Base-by-base conservation (phyloP, 2,797 vertebrate genomes). In the Peromyscus melanophrys region DNA sequence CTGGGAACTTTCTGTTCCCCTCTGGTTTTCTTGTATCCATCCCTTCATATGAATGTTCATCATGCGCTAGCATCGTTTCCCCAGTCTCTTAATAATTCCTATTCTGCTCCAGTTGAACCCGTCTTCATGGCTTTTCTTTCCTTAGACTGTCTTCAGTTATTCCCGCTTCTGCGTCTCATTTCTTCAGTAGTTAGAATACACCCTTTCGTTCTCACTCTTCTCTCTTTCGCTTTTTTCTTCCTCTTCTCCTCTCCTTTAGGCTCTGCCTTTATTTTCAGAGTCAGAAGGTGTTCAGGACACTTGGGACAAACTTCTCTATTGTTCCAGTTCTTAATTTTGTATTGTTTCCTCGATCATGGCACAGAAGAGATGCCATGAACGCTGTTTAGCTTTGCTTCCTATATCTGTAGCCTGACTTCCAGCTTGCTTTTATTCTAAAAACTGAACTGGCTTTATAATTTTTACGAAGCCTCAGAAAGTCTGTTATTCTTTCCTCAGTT, bases 341-440 rank as follows among this genome's bases (percentile, higher is more conserved):
- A 99, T 98, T 99, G 97, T 99, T 99, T 76, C 99, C 99, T 77
- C 99, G 99, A 99, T 99, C 99, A 99, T 99, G 86, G 99, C 99
- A 94, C 99, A 99, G 88, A 99, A 99, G 96, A 99, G 97, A 6
- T 99, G 99, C 82, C 99, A 98, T 6, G 97, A 90, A 65, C 98
- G 97, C 98, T 99, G 99, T 96, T 99, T 99, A 21, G 98, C 97
- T 97, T 99, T 99, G 91, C 97, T 98, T 10, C 98, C 98, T 23
- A 75, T 95, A 98, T 49, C 99, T 98, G 96, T 95, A 98, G 25
- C 80, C 92, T 98, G 96, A 96, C 90, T 98, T 55, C 92, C 96
- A 97, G 92, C 83, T 76, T 98, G 98, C 34, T 19, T 96, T 55
- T 52, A 46, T 12, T 57, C 67, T 59, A 29, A 34, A 14, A 55